Conservation (phyloP, 2,797 vertebrate genomes). For the Pyrrhura leucotis region DNA sequence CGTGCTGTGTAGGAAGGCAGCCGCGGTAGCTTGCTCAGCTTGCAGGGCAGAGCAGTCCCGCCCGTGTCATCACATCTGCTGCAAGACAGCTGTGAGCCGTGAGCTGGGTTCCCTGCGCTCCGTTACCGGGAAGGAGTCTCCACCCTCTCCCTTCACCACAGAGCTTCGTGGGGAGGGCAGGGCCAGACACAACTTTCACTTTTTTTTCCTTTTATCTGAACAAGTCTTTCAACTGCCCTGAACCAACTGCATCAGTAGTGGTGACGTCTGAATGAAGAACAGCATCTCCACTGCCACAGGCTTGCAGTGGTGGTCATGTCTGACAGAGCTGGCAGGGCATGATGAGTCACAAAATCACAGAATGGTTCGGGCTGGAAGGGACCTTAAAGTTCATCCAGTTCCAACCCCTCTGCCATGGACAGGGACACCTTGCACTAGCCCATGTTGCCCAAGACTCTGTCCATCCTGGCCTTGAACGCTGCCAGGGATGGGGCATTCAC, state of each 20-base stretch:
- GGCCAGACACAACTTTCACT: background rate
- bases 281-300: background rate
- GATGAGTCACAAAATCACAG: background rate
- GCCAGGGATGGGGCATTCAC: background rate
- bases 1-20: accelerated
- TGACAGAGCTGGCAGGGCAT: background rate
- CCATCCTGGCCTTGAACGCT: background rate
- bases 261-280: accelerated
- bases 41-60: background rate
- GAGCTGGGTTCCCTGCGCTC: accelerated
- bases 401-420: background rate
- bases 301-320: accelerated
- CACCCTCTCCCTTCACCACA: background rate
- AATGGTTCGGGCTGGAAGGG: background rate
- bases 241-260: accelerated
- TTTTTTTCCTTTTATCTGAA: background rate
- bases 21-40: accelerated
- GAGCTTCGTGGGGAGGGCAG: background rate
- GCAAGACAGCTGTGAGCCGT: accelerated
- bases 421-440: background rate
- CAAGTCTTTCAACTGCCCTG: background rate
- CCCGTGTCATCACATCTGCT: accelerated
- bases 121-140: background rate
- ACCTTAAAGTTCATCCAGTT: background rate
- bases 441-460: background rate